Evolutionary conservation across 1,140 invertebrate genomes (phyloP).

Genomic region (Sogatella furcifera): DNA sequence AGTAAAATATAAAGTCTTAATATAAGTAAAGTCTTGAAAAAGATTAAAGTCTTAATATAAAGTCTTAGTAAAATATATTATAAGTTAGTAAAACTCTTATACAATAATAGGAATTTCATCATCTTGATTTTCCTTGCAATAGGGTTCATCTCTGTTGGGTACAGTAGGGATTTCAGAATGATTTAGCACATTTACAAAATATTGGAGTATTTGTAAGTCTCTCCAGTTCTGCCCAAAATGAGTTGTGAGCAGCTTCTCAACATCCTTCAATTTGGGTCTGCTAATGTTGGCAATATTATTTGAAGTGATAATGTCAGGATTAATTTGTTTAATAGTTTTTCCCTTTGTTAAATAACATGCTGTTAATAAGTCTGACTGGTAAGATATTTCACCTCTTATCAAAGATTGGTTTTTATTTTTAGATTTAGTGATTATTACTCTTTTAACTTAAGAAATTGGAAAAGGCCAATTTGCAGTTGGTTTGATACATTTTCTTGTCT

Average conservation of each 20-base stretch:
- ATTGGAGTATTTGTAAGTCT: not conserved
- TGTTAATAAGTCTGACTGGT: not conserved
- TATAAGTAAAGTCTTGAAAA: too few relatives aligned
- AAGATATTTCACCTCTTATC: not conserved
- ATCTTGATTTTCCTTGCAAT: too few relatives aligned
- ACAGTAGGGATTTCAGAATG: too few relatives aligned
- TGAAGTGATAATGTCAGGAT: not conserved
- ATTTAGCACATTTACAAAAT: too few relatives aligned
- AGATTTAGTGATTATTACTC: constrained; percentile 7
- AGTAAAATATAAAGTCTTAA: too few relatives aligned
- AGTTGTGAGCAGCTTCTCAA: not conserved
- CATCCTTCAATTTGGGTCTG: not conserved
- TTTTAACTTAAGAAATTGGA: constrained; percentile 14
- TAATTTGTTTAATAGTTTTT: not conserved
- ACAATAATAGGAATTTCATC: too few relatives aligned
- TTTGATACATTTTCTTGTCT: not conserved
- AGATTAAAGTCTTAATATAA: too few relatives aligned
- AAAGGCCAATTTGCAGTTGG: constrained; percentile 14
- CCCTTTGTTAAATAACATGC: not conserved
- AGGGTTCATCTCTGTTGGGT: too few relatives aligned
- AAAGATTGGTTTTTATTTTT: not conserved
- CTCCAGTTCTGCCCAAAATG: not conserved
- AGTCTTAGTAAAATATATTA: too few relatives aligned
- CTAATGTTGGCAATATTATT: not conserved
- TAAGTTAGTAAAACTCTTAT: too few relatives aligned